Conservation (phyloP, 1,140 invertebrate genomes). For the Arion vulgaris region DNA sequence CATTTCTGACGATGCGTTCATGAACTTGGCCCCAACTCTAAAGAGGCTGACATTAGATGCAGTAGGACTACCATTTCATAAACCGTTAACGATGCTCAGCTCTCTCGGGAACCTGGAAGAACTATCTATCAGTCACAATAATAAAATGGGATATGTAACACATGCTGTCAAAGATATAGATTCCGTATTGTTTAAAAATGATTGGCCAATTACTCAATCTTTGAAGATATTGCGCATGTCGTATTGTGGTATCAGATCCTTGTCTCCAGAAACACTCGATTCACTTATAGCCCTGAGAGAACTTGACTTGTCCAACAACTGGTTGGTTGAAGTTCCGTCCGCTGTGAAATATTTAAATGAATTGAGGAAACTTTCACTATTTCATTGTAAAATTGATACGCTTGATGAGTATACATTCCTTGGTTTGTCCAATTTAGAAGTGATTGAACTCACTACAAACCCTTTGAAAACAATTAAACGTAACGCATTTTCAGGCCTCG, state of each 20-base stretch:
- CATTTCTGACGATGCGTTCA: constrained; percentile 17
- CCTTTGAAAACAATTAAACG: background rate
- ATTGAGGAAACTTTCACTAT: background rate
- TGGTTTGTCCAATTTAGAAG: constrained; percentile 5
- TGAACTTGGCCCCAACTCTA: constrained; percentile 9
- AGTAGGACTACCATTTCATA: constrained; percentile 8
- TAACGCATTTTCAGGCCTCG: constrained; percentile 19
- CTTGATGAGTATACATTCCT: constrained; percentile 17
- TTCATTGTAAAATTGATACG: background rate
- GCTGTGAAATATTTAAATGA: constrained; percentile 2
- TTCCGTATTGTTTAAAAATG: background rate
- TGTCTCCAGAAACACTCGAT: background rate
- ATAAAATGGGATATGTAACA: constrained; percentile 4
- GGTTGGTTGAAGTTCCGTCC: constrained; percentile 8
- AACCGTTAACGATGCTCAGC: constrained; percentile 12
- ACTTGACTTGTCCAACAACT: constrained; percentile 33
- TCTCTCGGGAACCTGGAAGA: background rate
- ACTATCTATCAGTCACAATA: constrained; percentile 31
- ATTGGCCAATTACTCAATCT: background rate
- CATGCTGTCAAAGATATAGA: constrained; percentile 7
- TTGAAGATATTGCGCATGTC: constrained; percentile 11
- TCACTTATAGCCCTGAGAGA: constrained; percentile 3
- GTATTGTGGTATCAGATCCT: constrained; percentile 18
- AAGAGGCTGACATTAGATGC: constrained; percentile 21
- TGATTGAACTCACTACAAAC: constrained; percentile 10